Conservation (phyloP, 2,888 invertebrate genomes). For the Leucophenga montana region DNA sequence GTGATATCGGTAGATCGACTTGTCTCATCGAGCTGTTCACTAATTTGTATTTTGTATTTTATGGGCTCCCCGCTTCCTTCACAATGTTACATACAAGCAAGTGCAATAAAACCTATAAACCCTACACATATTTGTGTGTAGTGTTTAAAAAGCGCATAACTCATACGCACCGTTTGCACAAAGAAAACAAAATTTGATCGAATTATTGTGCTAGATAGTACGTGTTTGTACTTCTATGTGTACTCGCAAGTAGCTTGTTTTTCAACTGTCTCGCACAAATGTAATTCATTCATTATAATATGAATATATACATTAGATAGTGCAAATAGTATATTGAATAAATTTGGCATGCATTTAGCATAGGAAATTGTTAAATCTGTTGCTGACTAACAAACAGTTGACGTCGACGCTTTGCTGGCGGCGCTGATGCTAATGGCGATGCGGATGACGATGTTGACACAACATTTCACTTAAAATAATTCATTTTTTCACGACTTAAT, state of each 20-base stretch:
- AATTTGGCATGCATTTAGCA: not conserved
- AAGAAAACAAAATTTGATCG: not conserved
- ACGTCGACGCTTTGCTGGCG: not conserved
- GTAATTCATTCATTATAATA: conserved; percentile 50
- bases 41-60: too few relatives aligned
- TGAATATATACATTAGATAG: conserved; percentile 30
- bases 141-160: conserved; percentile 5
- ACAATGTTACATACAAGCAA: too few relatives aligned
- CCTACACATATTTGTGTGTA: too few relatives aligned
- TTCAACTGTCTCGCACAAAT: conserved; percentile 20
- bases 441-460: conserved; percentile 34
- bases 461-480: conserved; percentile 33
- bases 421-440: not conserved
- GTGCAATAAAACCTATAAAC: too few relatives aligned
- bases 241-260: not conserved
- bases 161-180: conserved; percentile 11
- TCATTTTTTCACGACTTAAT: not conserved
- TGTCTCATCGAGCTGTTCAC: too few relatives aligned
- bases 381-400: conserved; percentile 4
- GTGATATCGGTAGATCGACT: too few relatives aligned
- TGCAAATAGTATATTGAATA: not conserved
- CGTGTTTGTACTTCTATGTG: too few relatives aligned
- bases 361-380: not conserved
- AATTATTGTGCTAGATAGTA: conserved; percentile 35
- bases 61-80: too few relatives aligned